Conservation (phyloP, 2,888 invertebrate genomes). For the Hyppa rectilinea region DNA sequence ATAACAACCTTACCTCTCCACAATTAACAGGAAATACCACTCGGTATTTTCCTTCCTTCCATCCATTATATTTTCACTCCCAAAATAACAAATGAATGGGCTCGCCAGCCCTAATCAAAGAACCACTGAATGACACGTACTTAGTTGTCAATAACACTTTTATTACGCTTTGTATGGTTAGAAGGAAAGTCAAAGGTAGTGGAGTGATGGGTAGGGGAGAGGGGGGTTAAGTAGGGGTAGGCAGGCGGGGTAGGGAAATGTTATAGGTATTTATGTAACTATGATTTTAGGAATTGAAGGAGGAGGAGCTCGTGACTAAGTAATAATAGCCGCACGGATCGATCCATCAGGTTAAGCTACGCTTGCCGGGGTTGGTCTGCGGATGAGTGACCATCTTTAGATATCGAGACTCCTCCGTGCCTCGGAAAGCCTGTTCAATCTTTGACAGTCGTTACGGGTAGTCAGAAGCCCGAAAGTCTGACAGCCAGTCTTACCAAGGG, state of each 20-base stretch:
- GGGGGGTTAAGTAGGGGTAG: constrained; percentile 11
- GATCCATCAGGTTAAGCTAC: too few species aligned
- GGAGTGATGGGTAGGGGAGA: neutral
- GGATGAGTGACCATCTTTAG: too few species aligned
- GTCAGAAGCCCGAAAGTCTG: too few species aligned
- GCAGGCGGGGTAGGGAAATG: neutral
- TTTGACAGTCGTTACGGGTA: too few species aligned
- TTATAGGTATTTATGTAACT: neutral
- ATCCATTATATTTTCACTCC: constrained; percentile 11
- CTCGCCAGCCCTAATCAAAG: constrained; percentile 52
- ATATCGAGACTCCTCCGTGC: too few species aligned
- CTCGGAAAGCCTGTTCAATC: too few species aligned
- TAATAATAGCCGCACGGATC: too few species aligned
- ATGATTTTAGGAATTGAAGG: constrained; percentile 8
- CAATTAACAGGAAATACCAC: neutral
- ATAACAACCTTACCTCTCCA: neutral
- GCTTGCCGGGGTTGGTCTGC: too few species aligned
- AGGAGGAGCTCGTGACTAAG: too few species aligned
- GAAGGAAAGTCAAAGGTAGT: constrained; percentile 42
- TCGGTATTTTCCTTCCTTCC: neutral
- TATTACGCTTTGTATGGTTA: constrained; percentile 53
- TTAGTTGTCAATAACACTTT: constrained; percentile 57
- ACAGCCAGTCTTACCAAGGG: too few species aligned
- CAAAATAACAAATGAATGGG: constrained; percentile 18
- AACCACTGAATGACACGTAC: constrained; percentile 52